Conservation (phyloP, 2,113 vertebrate genomes). For the Poicephalus gulielmi region DNA sequence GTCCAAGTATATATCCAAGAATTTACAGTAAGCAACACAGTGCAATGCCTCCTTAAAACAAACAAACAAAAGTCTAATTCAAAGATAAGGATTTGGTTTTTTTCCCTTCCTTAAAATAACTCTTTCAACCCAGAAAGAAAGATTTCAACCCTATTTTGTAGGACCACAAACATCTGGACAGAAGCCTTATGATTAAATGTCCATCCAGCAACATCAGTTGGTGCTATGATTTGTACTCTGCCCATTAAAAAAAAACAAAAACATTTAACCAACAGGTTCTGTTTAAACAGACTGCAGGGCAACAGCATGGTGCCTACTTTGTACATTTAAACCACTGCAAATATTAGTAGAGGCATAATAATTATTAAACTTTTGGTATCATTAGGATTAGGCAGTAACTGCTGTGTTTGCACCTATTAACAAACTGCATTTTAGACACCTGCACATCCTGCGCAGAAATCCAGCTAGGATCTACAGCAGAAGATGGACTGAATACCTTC, state of each 20-base stretch:
- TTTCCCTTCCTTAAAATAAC: background rate
- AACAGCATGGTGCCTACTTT: background rate
- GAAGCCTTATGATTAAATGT: background rate
- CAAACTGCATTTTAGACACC: background rate
- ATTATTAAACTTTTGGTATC: background rate
- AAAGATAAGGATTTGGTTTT: background rate
- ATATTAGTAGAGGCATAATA: background rate
- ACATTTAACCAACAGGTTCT: background rate
- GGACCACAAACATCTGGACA: background rate
- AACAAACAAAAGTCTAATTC: background rate
- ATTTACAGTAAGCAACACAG: background rate
- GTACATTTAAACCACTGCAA: background rate
- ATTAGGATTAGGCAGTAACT: background rate
- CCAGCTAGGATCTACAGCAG: background rate
- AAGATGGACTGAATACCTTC: slow-evolving; percentile 81
- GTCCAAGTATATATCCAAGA: background rate
- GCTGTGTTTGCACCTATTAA: background rate
- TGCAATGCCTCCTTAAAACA: background rate
- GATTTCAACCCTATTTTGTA: background rate
- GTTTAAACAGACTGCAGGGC: background rate
- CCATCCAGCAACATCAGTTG: background rate
- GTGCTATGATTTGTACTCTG: background rate
- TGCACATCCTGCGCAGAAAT: background rate
- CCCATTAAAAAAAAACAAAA: background rate
- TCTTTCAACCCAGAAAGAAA: background rate